Base-by-base conservation (phyloP, 2,113 vertebrate species). In the Gambusia affinis region DNA sequence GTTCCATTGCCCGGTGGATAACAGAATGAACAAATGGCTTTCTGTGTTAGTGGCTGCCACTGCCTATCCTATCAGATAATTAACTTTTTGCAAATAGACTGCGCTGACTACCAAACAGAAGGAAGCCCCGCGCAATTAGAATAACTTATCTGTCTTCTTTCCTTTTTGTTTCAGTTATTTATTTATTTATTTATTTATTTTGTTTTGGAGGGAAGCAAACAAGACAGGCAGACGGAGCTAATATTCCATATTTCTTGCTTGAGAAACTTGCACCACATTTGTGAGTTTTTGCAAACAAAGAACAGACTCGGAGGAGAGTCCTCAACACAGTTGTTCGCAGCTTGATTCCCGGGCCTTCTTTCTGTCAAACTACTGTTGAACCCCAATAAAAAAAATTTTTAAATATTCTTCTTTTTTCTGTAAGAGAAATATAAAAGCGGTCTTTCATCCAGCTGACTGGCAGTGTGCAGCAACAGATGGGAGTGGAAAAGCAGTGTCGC, bases 11-110 rank as follows among this genome's bases (percentile, higher is more conserved):
- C 74, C 83, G 27, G 85, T 91, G 89, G 94, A 94, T 95, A 94
- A 95, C 94, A 92, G 94, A 95, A 93, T 83, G 92, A 87, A 92
- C 69, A 79, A 92, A 86, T 91, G 84, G 80, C 79, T 94, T 93
- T 94, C 90, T 89, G 86, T 94, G 92, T 94, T 92, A 90, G 85
- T 90, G 90, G 91, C 94, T 93, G 91, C 90, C 86, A 89, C 78
- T 62, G 76, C 92, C 80, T 95, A 94, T 95, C 92, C 94, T 96
- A 95, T 94, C 92, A 96, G 94, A 94, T 95, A 96, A 96, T 96
- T 96, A 95, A 94, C 89, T 95, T 95, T 93, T 88, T 92, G 92
- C 91, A 95, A 95, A 94, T 93, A 91, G 93, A 92, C 93, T 91
- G 91, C 71, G 15, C 89, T 74, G 87, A 92, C 82, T 92, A 84